These are phyloP conservation scores for Morus bassanus DNA, from an alignment of 2,797 vertebrate genomes.

Conservation along the genomic window DNA sequence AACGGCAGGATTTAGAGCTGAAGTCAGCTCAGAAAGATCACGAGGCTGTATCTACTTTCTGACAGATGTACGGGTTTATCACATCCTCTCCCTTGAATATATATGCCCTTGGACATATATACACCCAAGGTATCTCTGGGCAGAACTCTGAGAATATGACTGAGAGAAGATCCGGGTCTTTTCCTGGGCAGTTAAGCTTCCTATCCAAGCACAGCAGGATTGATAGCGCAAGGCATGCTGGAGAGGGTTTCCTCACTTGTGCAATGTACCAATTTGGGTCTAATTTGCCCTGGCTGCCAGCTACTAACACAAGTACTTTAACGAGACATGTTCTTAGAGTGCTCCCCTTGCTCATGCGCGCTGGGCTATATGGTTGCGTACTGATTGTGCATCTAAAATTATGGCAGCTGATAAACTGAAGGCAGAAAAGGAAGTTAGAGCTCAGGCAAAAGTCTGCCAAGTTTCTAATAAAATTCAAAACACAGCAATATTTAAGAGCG, in stretches of 20 bases:
- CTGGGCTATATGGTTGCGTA: neutral
- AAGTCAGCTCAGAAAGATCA: slow-evolving; percentile 13
- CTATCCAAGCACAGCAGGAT: neutral
- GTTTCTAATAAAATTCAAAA: slow-evolving; percentile 67
- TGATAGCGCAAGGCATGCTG: neutral
- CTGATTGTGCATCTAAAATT: slow-evolving; percentile 42
- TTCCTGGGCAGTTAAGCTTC: neutral
- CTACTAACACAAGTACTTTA: neutral
- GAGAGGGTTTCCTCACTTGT: neutral
- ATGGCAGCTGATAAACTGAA: slow-evolving; percentile 61
- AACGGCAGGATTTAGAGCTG: neutral
- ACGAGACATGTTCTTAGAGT: neutral
- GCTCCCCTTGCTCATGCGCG: neutral
- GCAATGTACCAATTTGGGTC: neutral
- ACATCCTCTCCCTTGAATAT: neutral
- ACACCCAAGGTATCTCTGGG: neutral
- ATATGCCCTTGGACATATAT: neutral
- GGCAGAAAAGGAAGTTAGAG: slow-evolving; percentile 42
- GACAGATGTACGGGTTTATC: neutral
- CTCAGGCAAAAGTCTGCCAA: slow-evolving; percentile 56
- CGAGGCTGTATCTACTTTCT: neutral
- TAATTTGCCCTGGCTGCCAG: slow-evolving; percentile 1
- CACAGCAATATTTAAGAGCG: slow-evolving; percentile 58
- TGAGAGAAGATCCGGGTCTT: neutral
- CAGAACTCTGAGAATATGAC: neutral